Percentiles rank a stretch among this genome's conserved stretches.
Evolutionary conservation across 2,797 vertebrate species (phyloP).

Genomic region (Sphenopsis melanotis): DNA sequence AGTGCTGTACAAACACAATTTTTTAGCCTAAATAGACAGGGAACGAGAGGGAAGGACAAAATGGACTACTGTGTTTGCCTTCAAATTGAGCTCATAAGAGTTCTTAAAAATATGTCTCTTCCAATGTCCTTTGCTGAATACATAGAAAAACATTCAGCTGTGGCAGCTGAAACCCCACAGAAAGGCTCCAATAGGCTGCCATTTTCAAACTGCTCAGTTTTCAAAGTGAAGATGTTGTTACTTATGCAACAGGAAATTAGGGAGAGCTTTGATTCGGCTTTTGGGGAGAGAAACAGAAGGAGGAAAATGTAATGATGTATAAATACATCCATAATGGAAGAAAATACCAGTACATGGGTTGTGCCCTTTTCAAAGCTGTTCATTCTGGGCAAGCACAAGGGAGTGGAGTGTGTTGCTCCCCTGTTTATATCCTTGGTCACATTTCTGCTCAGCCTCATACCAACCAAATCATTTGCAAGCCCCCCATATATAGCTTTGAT

Average conservation of each 20-base stretch:
- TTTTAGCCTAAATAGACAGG: slow-evolving; percentile 19
- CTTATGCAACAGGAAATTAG: neutral
- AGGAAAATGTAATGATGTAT: neutral
- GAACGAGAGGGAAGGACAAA: neutral
- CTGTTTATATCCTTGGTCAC: neutral
- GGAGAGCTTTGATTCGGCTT: neutral
- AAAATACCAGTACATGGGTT: neutral
- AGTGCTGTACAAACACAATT: slow-evolving; percentile 2
- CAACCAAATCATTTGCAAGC: neutral
- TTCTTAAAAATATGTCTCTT: neutral
- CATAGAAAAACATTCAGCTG: neutral
- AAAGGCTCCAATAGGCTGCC: neutral
- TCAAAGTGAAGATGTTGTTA: neutral
- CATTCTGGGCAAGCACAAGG: neutral
- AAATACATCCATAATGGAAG: neutral
- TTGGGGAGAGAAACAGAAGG: neutral
- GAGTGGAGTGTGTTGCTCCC: neutral
- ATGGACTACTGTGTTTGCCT: neutral
- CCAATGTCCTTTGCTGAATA: neutral
- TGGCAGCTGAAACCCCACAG: neutral
- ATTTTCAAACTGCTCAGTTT: neutral
- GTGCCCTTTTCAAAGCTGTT: neutral
- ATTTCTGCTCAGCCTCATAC: neutral
- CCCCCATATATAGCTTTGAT: neutral
- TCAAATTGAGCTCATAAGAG: neutral